Conservation (phyloP, 2,888 invertebrate species). For the Pristionchus fissidentatus region DNA sequence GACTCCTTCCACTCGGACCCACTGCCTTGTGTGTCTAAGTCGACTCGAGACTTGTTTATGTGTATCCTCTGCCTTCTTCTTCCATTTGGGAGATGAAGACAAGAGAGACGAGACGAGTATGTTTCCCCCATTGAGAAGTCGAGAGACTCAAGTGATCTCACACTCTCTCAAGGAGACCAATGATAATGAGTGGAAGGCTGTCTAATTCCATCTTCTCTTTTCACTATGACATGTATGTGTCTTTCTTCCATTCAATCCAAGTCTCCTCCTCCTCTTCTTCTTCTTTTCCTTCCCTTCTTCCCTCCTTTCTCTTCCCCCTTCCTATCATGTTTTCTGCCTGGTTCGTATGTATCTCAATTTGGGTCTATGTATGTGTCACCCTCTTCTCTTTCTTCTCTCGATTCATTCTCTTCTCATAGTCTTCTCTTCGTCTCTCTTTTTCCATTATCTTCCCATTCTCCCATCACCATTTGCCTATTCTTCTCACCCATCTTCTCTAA, state of each 20-base stretch:
- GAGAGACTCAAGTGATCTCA: not conserved
- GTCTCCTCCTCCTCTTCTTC: not conserved
- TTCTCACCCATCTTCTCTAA: not conserved
- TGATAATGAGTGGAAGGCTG: too few species aligned
- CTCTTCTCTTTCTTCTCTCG: not conserved
- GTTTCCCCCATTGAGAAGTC: not conserved
- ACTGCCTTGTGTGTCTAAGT: slow-evolving; percentile 2
- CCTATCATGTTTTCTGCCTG: slow-evolving; percentile 36
- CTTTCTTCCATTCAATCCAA: not conserved
- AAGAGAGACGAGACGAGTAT: not conserved
- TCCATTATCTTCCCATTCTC: not conserved
- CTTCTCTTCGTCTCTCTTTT: not conserved
- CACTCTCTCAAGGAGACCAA: too few species aligned
- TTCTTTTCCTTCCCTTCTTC: not conserved
- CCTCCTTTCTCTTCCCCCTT: not conserved
- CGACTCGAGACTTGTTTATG: slow-evolving; percentile 12
- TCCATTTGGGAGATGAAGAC: not conserved
- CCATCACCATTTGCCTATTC: not conserved
- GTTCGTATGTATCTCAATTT: slow-evolving; percentile 21
- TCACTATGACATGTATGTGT: not conserved
- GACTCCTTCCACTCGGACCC: too few species aligned
- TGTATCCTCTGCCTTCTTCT: not conserved
- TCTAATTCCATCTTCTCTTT: not conserved
- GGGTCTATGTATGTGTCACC: not conserved
- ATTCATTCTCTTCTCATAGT: not conserved